Evolutionary conservation across 2,797 vertebrate genomes (phyloP).

Genomic region (Falco concolor): DNA sequence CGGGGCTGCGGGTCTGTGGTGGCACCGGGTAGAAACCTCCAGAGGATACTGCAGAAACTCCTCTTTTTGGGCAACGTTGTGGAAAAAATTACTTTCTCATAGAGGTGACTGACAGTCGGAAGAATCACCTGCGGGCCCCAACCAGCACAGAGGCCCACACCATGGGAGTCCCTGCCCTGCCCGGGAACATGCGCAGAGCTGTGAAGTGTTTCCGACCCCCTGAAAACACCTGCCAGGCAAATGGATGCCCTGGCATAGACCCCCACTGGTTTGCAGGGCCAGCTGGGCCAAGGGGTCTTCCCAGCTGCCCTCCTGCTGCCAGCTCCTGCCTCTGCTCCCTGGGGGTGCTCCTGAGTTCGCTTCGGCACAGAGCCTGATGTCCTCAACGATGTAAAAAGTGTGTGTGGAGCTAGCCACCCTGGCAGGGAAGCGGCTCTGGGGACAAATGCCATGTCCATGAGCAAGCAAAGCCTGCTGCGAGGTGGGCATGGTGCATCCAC

Average conservation of each 20-base stretch:
- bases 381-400: accelerated
- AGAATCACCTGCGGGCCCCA: background rate
- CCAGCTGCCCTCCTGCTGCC: background rate
- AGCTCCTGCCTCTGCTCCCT: background rate
- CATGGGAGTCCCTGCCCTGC: accelerated
- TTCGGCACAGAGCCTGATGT: accelerated
- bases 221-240: background rate
- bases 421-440: background rate
- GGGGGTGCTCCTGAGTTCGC: background rate
- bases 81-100: background rate
- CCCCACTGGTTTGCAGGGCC: background rate
- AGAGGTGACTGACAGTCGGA: background rate
- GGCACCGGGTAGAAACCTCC: background rate
- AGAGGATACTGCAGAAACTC: background rate
- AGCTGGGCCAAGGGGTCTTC: background rate
- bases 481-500: background rate
- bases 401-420: background rate
- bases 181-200: accelerated
- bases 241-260: accelerated
- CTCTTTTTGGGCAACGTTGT: background rate
- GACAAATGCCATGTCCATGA: accelerated
- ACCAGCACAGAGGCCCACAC: background rate
- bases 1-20: background rate
- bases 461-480: background rate
- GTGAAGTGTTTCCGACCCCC: background rate